Conservation (phyloP, 2,113 vertebrate genomes). For the Podarcis cretensis region DNA sequence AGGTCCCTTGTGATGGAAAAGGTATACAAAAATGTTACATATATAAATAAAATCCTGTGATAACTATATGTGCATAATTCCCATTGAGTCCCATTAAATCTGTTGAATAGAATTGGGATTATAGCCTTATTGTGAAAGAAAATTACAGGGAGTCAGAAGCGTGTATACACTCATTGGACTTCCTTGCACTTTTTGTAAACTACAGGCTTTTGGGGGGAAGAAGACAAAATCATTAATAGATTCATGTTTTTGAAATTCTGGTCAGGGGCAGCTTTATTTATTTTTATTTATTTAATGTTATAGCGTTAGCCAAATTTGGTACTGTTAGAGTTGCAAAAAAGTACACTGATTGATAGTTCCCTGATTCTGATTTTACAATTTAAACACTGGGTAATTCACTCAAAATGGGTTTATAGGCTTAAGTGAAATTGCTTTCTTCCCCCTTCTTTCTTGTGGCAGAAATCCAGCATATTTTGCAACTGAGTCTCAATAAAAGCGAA, state of each 20-base stretch:
- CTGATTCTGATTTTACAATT: constrained; percentile 60
- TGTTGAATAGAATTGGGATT: background rate
- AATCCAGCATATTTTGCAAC: constrained; percentile 62
- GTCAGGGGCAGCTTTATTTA: constrained; percentile 24
- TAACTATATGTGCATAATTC: background rate
- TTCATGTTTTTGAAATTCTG: constrained; percentile 40
- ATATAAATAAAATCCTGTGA: background rate
- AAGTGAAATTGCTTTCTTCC: constrained; percentile 55
- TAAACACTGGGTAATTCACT: constrained; percentile 56
- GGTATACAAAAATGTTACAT: no score
- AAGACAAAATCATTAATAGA: constrained; percentile 10
- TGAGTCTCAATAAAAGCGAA: constrained; percentile 63
- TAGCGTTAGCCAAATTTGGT: constrained; percentile 41
- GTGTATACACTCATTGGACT: background rate
- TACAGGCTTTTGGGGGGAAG: constrained; percentile 4
- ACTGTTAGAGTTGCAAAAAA: constrained; percentile 44
- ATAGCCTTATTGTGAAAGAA: background rate
- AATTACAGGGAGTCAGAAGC: background rate
- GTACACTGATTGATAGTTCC: constrained; percentile 44
- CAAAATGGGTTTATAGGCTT: constrained; percentile 52
- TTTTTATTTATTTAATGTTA: background rate
- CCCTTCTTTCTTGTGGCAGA: constrained; percentile 40
- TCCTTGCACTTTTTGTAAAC: background rate
- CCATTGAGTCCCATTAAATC: background rate
- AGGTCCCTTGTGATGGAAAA: background rate